Evolutionary conservation across 2,888 invertebrate species (phyloP).

Genomic region (Perizoma flavofasciatum): DNA sequence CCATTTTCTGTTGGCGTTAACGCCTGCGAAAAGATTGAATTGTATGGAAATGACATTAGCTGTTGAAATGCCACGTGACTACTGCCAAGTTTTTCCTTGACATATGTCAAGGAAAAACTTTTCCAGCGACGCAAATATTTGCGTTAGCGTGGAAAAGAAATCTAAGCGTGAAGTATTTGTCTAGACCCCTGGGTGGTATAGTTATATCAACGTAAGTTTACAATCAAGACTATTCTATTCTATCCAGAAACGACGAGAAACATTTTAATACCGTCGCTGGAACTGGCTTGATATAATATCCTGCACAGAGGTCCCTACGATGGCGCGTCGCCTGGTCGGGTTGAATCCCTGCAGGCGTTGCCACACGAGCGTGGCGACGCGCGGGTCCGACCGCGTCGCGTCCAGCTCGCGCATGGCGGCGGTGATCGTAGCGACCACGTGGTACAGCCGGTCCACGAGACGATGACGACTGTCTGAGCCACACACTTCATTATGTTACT

Average conservation of each 20-base stretch:
- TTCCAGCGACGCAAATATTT: too few relatives aligned
- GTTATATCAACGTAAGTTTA: background rate
- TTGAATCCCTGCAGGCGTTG: slow-evolving; percentile 20
- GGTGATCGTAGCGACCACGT: slow-evolving; percentile 55
- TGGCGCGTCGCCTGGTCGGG: background rate
- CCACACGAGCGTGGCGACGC: slow-evolving; percentile 44
- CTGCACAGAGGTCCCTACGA: background rate
- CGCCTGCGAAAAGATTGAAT: too few relatives aligned
- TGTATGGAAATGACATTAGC: too few relatives aligned
- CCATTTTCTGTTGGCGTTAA: too few relatives aligned
- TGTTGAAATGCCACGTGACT: too few relatives aligned
- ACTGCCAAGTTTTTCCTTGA: too few relatives aligned
- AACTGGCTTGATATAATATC: background rate
- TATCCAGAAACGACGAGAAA: background rate
- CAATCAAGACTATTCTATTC: background rate
- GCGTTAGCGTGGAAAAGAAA: too few relatives aligned
- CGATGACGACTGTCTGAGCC: slow-evolving; percentile 75
- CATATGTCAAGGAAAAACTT: too few relatives aligned
- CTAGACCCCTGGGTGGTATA: too few relatives aligned
- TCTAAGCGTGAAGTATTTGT: too few relatives aligned
- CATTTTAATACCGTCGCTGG: slow-evolving; percentile 8
- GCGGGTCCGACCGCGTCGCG: slow-evolving; percentile 57
- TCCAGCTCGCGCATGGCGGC: slow-evolving; percentile 50
- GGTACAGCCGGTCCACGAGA: slow-evolving; percentile 64
- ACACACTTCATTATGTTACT: slow-evolving; percentile 48